Base-by-base conservation (phyloP, 2,113 vertebrate genomes). In the Taxidea taxus region DNA sequence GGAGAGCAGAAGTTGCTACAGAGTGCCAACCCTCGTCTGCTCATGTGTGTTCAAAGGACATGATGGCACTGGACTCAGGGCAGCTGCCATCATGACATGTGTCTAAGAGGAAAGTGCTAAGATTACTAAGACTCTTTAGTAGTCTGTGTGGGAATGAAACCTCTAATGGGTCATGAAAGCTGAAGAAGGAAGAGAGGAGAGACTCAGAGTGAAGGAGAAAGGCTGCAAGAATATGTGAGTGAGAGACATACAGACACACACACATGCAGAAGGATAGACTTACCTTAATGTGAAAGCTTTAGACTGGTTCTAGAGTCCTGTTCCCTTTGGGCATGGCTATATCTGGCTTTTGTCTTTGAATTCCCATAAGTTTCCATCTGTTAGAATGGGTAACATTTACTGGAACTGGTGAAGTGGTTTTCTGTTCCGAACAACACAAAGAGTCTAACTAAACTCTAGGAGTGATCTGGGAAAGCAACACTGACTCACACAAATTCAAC, bases 21-120 rank as follows among this genome's bases (percentile, higher is more conserved):
- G 84, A 77, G 74, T 9, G 84, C 74, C 31, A 31, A 6, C 1
- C 6, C 39, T 54, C 0, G 21, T 27, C 87, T 27, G 39, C 7
- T 54, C 27, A 7, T 10, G 10, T 1, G 12, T 3, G 21, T 39
- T 25, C 25, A 25, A 29, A 34, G 85, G 47, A 37, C 1, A 0
- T 0, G 3, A 44, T 10, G 21, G 21, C 39, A 66, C 12, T 11
- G 27, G 29, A 21, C 31, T 64, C 60, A 12, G 8, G 13, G 62
- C 1, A 1, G n/a, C 39, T 44, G 21, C 21, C 21, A 11, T 21
- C 20, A 0, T 9, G 47, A 42, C 5, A 10, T 12, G 51, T 44
- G 31, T 23, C 15, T 14, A 62, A 68, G 66, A 56, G 44, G 34
- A 49, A 47, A 70, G 68, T 27, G 23, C 51, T 18, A 54, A 54